Evolutionary conservation across 2,797 vertebrate genomes (phyloP).

Genomic region (Sibirionetta formosa): DNA sequence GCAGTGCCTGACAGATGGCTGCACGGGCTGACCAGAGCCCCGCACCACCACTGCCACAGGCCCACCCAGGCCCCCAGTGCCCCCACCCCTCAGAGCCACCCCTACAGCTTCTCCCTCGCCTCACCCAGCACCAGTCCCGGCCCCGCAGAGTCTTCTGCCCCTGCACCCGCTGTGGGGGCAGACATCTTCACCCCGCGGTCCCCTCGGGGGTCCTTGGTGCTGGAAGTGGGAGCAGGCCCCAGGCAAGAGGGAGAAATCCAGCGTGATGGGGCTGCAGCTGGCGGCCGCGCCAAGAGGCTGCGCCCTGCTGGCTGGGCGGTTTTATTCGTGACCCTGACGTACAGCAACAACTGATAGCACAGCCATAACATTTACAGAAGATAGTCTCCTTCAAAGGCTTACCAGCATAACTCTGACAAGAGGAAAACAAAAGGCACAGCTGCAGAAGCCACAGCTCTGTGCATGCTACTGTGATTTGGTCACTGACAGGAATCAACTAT

Average conservation of each 20-base stretch:
- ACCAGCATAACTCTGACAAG: not conserved
- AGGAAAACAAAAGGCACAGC: not conserved
- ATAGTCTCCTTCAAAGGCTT: not conserved
- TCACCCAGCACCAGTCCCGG: not conserved
- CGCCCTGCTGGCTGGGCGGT: fast-evolving
- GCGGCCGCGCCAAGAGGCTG: not conserved
- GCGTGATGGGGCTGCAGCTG: not conserved
- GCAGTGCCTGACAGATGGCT: fast-evolving
- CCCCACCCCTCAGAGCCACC: too few species aligned
- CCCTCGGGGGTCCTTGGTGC: not conserved
- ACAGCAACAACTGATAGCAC: not conserved
- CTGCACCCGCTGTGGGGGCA: not conserved
- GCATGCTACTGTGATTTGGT: not conserved
- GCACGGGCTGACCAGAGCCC: not conserved
- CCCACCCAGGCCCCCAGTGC: not conserved
- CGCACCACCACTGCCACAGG: not conserved
- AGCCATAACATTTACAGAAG: not conserved
- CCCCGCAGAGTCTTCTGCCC: not conserved
- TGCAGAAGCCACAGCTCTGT: not conserved
- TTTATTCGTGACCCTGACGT: not conserved
- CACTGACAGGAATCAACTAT: fast-evolving
- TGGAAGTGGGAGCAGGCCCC: not conserved
- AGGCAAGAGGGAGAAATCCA: fast-evolving
- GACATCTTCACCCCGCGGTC: not conserved
- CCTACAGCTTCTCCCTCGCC: not conserved